Conservation (phyloP, 2,113 vertebrate species). For the Antechinus stuartii region DNA sequence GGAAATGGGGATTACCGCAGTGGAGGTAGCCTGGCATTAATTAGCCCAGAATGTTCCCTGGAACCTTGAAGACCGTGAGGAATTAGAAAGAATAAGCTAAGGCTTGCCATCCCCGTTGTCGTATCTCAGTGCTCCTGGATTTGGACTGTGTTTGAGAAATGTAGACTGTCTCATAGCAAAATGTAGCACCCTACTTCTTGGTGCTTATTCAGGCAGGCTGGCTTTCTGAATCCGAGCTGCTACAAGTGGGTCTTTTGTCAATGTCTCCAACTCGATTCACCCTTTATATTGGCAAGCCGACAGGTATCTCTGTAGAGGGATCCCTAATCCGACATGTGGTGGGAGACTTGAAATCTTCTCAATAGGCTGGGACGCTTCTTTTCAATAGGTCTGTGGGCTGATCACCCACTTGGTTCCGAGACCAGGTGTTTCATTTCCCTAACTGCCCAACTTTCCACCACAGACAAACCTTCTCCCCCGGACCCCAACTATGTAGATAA, state of each 20-base stretch:
- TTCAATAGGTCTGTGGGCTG: no score
- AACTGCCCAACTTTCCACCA: no score
- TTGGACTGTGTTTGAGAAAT: background rate
- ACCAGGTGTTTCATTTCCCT: no score
- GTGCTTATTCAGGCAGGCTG: background rate
- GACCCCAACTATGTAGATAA: no score
- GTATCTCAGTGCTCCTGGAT: background rate
- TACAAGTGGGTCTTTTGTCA: no score
- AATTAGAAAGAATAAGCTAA: background rate
- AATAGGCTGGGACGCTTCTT: no score
- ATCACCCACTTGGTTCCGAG: no score
- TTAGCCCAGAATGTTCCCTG: background rate
- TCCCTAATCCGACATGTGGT: no score
- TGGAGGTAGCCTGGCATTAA: background rate
- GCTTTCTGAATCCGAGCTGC: background rate
- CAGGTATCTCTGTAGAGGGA: no score
- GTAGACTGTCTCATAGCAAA: background rate
- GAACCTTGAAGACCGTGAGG: background rate
- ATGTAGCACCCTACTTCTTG: background rate
- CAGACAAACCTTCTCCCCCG: background rate
- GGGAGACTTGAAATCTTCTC: no score
- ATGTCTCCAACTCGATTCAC: background rate
- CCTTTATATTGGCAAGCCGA: no score
- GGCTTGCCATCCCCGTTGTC: background rate
- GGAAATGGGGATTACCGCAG: background rate